phyloP scores from a whole-genome alignment of 2,113 vertebrate genomes.

The Panurus biarmicus region DNA sequence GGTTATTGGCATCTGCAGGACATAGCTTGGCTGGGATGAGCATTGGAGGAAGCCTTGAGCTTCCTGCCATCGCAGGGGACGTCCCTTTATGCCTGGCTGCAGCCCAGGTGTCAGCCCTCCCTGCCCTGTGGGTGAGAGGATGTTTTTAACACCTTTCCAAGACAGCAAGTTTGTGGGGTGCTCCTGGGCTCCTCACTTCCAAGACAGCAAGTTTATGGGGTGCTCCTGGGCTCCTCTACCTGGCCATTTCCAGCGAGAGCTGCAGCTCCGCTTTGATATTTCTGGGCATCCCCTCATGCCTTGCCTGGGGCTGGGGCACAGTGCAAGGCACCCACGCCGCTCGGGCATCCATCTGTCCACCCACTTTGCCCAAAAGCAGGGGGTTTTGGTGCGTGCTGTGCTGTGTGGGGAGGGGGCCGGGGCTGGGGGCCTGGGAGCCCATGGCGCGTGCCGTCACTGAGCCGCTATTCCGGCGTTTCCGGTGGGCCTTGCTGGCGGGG shows the following conservation, averaged over 20 bases:
- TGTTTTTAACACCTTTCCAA: not conserved
- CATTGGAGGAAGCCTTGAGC: not conserved
- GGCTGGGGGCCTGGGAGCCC: not conserved
- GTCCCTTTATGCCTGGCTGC: not conserved
- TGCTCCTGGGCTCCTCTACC: not conserved
- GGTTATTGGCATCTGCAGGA: slow-evolving; percentile 12
- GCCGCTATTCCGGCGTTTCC: not conserved
- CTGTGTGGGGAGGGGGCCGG: not conserved
- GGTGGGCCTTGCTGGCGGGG: not conserved
- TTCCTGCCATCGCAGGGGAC: not conserved
- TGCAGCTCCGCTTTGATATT: not conserved
- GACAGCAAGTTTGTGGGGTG: not conserved
- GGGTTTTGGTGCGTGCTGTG: fast-evolving
- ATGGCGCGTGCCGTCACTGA: not conserved
- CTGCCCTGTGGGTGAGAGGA: not conserved
- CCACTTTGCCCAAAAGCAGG: not conserved
- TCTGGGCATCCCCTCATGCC: not conserved
- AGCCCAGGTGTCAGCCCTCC: not conserved
- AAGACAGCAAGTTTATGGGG: not conserved
- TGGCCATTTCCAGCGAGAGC: not conserved
- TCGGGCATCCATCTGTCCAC: fast-evolving
- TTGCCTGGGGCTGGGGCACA: not conserved
- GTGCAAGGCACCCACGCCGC: not conserved
- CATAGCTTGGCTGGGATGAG: not conserved
- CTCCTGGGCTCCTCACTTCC: not conserved